phyloP scores from a whole-genome alignment of 1,140 invertebrate species.

The Dinoponera quadriceps region DNA sequence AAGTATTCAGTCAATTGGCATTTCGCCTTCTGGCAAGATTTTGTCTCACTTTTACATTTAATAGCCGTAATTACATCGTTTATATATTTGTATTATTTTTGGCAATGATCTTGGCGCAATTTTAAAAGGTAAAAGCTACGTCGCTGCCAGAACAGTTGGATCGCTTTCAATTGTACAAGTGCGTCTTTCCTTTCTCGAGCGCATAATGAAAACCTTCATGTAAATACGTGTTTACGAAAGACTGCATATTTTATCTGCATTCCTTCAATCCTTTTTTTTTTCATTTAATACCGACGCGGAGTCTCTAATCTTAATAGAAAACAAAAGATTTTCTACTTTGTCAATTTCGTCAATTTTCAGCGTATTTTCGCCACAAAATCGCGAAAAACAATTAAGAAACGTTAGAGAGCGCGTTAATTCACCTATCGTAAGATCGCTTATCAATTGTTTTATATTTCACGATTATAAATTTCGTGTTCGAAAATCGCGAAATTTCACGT shows the following conservation, averaged over 20 bases:
- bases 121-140: slow-evolving; percentile 8
- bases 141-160: slow-evolving; percentile 13
- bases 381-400: no score
- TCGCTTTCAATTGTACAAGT: slow-evolving; percentile 32
- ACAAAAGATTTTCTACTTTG: no score
- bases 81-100: slow-evolving; percentile 66
- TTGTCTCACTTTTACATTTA: slow-evolving; percentile 36
- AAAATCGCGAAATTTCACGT: no score
- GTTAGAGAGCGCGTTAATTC: background rate
- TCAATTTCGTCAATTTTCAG: no score
- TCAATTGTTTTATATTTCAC: no score
- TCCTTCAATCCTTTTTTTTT: no score
- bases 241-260: no score
- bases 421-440: no score
- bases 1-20: slow-evolving; percentile 47
- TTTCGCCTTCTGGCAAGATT: slow-evolving; percentile 20
- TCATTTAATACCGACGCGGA: no score
- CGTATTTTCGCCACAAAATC: no score
- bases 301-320: no score
- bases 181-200: background rate
- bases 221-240: background rate
- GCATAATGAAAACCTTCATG: background rate
- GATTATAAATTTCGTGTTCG: background rate
- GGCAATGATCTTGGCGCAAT: slow-evolving; percentile 16
- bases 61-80: slow-evolving; percentile 57